phyloP scores from a whole-genome alignment of 2,888 invertebrate species.

The Elegia similella region DNA sequence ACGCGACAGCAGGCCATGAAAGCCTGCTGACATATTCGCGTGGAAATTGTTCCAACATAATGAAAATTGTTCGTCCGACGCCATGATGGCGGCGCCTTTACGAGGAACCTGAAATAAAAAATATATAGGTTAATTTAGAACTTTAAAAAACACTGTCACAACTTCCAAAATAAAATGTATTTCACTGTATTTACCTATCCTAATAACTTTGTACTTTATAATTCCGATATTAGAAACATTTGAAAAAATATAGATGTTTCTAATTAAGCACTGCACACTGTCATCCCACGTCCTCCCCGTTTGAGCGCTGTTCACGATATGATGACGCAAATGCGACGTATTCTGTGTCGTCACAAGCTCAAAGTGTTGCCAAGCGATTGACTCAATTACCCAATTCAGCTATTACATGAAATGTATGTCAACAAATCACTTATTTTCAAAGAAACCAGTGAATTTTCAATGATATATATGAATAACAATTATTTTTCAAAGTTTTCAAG shows the following conservation, averaged over 20 bases:
- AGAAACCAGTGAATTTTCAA: background rate
- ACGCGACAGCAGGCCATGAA: constrained; percentile 86
- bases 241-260: constrained; percentile 62
- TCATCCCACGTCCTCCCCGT: constrained; percentile 70
- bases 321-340: constrained; percentile 74
- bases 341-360: constrained; percentile 64
- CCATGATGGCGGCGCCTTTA: constrained; percentile 82
- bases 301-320: constrained; percentile 66
- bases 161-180: background rate
- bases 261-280: constrained; percentile 50
- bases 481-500: background rate
- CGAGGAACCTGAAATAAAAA: constrained; percentile 54
- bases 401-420: background rate
- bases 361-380: constrained; percentile 38
- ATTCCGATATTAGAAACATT: constrained; percentile 76
- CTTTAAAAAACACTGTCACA: background rate
- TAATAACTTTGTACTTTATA: constrained; percentile 74
- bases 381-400: constrained; percentile 12
- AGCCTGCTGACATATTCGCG: constrained; percentile 86
- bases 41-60: constrained; percentile 90
- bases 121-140: background rate
- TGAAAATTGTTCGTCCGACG: constrained; percentile 88
- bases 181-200: constrained; percentile 58
- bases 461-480: background rate
- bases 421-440: background rate